These are phyloP conservation scores for Melitaea athalia DNA, from an alignment of 2,888 invertebrate species.

Conservation along the genomic window DNA sequence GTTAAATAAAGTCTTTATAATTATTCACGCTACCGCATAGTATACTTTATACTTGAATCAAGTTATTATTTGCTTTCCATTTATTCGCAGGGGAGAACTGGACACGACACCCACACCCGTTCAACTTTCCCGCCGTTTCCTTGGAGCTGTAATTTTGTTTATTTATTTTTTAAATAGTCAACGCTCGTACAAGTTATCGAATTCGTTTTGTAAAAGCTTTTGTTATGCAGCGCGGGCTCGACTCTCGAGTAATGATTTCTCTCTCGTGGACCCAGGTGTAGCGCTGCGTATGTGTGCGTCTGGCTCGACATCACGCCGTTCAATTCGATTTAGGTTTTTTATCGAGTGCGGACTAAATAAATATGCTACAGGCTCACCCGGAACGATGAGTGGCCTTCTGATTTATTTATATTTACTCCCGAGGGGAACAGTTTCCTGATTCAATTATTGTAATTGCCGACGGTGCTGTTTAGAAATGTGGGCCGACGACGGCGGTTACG, in stretches of 20 bases:
- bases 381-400: slow-evolving; percentile 54
- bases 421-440: slow-evolving; percentile 68
- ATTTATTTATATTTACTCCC: slow-evolving; percentile 65
- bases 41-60: slow-evolving; percentile 20
- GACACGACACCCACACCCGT: slow-evolving; percentile 44
- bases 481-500: slow-evolving; percentile 42
- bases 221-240: slow-evolving; percentile 42
- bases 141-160: slow-evolving; percentile 42
- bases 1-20: slow-evolving; percentile 1
- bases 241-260: slow-evolving; percentile 55
- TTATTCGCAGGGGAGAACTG: slow-evolving; percentile 48
- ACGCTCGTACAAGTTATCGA: slow-evolving; percentile 46
- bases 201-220: slow-evolving; percentile 42
- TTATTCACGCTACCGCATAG: slow-evolving; percentile 5
- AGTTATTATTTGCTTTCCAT: slow-evolving; percentile 46
- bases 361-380: slow-evolving; percentile 53
- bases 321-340: slow-evolving; percentile 47
- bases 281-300: slow-evolving; percentile 29
- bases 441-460: slow-evolving; percentile 70
- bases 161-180: slow-evolving; percentile 32
- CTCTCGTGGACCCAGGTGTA: slow-evolving; percentile 50
- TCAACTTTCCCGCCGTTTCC: slow-evolving; percentile 60
- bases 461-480: slow-evolving; percentile 42
- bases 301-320: slow-evolving; percentile 40
- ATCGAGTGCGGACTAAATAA: slow-evolving; percentile 58